phyloP scores from a whole-genome alignment of 2,797 vertebrate species.

The Ambastaia sidthimunki region DNA sequence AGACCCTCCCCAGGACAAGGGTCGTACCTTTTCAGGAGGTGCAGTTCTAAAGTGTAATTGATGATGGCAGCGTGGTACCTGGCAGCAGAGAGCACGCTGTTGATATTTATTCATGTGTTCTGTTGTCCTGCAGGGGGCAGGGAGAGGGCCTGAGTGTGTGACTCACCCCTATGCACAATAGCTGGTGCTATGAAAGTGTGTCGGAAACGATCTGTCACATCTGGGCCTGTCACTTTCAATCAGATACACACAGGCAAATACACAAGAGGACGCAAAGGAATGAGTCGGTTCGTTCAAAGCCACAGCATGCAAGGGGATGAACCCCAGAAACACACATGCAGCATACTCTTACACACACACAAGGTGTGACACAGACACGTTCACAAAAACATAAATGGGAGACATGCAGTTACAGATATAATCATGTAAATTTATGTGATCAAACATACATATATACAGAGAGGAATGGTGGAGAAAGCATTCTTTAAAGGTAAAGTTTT shows the following conservation, averaged over 20 bases:
- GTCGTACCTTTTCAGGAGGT: constrained; percentile 84
- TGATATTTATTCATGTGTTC: constrained; percentile 92
- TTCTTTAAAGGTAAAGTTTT: too few relatives aligned
- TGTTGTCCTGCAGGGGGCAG: constrained; percentile 91
- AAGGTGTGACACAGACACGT: background rate
- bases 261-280: constrained; percentile 69
- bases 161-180: constrained; percentile 87
- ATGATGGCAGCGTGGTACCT: constrained; percentile 93
- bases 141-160: constrained; percentile 72
- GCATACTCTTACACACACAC: constrained; percentile 5
- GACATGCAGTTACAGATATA: background rate
- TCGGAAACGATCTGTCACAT: constrained; percentile 95
- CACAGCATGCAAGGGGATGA: constrained; percentile 62
- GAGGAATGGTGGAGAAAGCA: too few relatives aligned
- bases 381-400: constrained; percentile 12
- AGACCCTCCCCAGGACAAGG: constrained; percentile 78
- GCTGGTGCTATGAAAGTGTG: constrained; percentile 90
- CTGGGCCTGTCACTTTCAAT: constrained; percentile 92
- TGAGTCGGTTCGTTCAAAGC: constrained; percentile 78
- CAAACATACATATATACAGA: too few relatives aligned
- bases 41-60: constrained; percentile 91
- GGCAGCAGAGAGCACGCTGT: constrained; percentile 92
- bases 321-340: constrained; percentile 61
- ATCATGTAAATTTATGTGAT: too few relatives aligned
- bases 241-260: constrained; percentile 67